Evolutionary conservation across 2,797 vertebrate genomes (phyloP).

Genomic region (Muscicapa striata): DNA sequence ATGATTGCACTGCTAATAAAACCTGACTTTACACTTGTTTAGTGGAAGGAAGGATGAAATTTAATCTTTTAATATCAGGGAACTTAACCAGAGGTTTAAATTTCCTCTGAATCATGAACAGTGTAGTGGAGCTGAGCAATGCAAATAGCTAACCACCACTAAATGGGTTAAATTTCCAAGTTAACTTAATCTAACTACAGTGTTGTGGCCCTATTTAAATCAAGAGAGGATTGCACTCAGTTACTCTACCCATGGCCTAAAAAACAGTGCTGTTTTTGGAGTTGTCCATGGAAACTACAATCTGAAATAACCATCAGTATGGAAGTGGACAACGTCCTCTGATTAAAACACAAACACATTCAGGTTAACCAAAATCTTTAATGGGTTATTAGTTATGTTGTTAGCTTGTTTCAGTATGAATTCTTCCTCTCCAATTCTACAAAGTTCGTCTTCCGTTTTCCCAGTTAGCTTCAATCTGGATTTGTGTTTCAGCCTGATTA

Average conservation of each 20-base stretch:
- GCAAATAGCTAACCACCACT: background rate
- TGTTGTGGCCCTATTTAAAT: background rate
- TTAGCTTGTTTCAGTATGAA: background rate
- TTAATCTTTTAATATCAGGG: background rate
- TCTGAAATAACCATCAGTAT: background rate
- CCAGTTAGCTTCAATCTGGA: background rate
- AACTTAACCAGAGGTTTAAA: background rate
- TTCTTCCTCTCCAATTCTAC: background rate
- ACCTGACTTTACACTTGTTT: background rate
- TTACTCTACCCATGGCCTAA: background rate
- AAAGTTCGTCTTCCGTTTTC: background rate
- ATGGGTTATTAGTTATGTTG: background rate
- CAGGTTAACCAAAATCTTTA: background rate
- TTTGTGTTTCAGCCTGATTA: background rate
- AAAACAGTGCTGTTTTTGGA: accelerated
- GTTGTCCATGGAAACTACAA: background rate
- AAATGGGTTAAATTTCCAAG: background rate
- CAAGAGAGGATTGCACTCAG: background rate
- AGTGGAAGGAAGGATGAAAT: background rate
- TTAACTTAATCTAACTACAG: background rate
- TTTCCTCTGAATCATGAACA: background rate
- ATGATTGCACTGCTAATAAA: background rate
- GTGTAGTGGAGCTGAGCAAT: background rate
- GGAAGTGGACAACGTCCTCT: background rate
- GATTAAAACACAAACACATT: background rate